Conservation (phyloP, 2,113 vertebrate genomes). For the Oryctolagus cuniculus region DNA sequence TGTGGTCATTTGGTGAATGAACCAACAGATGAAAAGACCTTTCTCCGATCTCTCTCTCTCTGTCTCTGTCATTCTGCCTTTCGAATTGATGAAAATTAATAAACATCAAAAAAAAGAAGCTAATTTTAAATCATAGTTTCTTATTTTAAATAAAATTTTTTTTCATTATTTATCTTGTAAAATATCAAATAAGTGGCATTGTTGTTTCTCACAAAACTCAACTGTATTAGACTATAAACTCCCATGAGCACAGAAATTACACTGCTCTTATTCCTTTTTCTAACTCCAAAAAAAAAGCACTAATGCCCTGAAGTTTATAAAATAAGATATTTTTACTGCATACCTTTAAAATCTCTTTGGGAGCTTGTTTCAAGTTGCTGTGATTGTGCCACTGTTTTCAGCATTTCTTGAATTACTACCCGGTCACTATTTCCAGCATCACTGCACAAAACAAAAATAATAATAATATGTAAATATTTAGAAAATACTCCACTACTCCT, state of each 20-base stretch:
- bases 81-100: no score
- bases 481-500: neutral
- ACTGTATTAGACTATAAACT: neutral
- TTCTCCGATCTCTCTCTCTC: no score
- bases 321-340: constrained; percentile 44
- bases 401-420: constrained; percentile 97
- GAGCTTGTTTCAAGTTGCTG: constrained; percentile 98
- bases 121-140: constrained; percentile 18
- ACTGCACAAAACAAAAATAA: constrained; percentile 82
- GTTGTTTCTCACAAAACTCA: constrained; percentile 43
- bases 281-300: neutral
- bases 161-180: constrained; percentile 7
- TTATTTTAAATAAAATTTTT: neutral
- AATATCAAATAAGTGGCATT: neutral
- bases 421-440: constrained; percentile 97
- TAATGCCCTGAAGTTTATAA: neutral
- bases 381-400: constrained; percentile 98
- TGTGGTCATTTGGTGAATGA: no score
- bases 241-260: neutral
- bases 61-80: no score
- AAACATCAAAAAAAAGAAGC: neutral
- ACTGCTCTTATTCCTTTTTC: neutral
- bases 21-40: no score
- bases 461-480: neutral
- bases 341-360: constrained; percentile 98